Evolutionary conservation across 2,888 invertebrate genomes (phyloP).

Genomic region (Eledona agricola): DNA sequence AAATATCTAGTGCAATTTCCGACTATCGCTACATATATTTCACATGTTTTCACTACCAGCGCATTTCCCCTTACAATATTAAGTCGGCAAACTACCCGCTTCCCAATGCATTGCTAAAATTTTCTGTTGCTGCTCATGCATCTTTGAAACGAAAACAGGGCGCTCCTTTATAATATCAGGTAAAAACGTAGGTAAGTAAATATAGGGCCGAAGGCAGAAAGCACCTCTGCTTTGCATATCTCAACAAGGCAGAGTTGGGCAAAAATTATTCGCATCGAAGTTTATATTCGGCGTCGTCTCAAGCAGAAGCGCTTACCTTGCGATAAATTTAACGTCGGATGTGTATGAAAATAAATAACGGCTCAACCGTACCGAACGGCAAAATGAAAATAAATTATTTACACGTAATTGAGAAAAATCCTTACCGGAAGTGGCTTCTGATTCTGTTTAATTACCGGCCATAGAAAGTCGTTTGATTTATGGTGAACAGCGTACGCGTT

Average conservation of each 20-base stretch:
- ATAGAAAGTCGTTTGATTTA: constrained; percentile 25
- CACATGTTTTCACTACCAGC: too few species aligned
- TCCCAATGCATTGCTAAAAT: too few species aligned
- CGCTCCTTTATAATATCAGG: constrained; percentile 25
- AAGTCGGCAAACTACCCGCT: too few species aligned
- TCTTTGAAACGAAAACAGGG: constrained; percentile 15
- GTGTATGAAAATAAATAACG: constrained; percentile 35
- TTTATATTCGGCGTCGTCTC: constrained; percentile 6
- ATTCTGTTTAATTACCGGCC: constrained; percentile 41
- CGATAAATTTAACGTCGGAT: constrained; percentile 32
- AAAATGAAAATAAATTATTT: constrained; percentile 42
- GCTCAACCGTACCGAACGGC: constrained; percentile 29
- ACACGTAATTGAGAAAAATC: constrained; percentile 43
- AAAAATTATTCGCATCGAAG: constrained; percentile 32
- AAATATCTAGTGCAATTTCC: too few species aligned
- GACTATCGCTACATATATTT: too few species aligned
- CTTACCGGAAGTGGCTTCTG: constrained; percentile 38
- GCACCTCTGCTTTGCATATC: constrained; percentile 36
- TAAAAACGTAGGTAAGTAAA: constrained; percentile 32
- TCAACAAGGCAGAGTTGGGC: constrained; percentile 25
- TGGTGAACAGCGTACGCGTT: constrained; percentile 4
- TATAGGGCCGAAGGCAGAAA: constrained; percentile 28
- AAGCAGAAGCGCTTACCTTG: constrained; percentile 25
- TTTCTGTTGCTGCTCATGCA: constrained; percentile 15
- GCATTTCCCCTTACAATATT: too few species aligned